phyloP scores from a whole-genome alignment of 2,888 invertebrate species.

The Cotesia congregata region DNA sequence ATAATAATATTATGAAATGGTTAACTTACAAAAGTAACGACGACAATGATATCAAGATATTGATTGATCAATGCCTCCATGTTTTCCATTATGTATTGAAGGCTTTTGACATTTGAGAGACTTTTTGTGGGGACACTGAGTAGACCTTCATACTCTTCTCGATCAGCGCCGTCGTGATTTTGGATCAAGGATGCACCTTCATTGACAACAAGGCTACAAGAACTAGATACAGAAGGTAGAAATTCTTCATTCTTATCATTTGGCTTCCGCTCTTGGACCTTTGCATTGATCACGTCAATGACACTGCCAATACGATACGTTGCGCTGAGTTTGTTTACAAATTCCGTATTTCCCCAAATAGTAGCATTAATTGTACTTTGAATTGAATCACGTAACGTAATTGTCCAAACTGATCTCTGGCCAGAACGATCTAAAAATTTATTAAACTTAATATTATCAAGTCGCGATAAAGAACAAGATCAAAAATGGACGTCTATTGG shows the following conservation, averaged over 20 bases:
- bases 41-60: conserved; percentile 79
- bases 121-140: conserved; percentile 77
- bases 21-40: conserved; percentile 73
- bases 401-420: conserved; percentile 80
- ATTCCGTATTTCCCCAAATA: conserved; percentile 81
- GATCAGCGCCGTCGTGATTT: conserved; percentile 73
- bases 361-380: conserved; percentile 82
- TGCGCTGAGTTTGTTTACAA: conserved; percentile 75
- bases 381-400: conserved; percentile 82
- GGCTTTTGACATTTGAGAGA: conserved; percentile 72
- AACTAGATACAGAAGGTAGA: conserved; percentile 78
- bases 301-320: conserved; percentile 80
- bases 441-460: conserved; percentile 2
- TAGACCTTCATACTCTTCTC: conserved; percentile 72
- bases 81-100: conserved; percentile 73
- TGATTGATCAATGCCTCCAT: conserved; percentile 69
- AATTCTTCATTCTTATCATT: conserved; percentile 75
- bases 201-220: conserved; percentile 77
- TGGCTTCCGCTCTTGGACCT: conserved; percentile 73
- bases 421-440: conserved; percentile 54
- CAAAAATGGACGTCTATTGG: no score
- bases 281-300: conserved; percentile 80
- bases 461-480: neutral
- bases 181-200: conserved; percentile 78
- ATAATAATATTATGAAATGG: neutral